These are phyloP conservation scores for Leiothrix lutea DNA, from an alignment of 2,113 vertebrate species.

Conservation along the genomic window DNA sequence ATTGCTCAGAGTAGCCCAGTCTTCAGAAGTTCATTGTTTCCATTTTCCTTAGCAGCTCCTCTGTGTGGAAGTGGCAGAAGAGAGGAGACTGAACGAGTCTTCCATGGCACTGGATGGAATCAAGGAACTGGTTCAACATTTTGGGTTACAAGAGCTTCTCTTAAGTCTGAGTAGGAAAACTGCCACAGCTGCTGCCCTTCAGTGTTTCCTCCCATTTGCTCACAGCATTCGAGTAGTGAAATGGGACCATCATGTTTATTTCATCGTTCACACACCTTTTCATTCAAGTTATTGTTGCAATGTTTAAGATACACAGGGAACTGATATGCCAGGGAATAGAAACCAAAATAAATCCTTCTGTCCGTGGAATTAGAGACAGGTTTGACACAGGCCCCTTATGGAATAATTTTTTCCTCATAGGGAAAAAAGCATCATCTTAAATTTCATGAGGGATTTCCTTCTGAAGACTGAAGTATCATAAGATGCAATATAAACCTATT, in stretches of 20 bases:
- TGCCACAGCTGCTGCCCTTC: neutral
- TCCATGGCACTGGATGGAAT: neutral
- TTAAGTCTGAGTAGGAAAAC: neutral
- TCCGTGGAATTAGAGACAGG: neutral
- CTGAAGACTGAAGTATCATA: neutral
- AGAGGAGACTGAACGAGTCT: neutral
- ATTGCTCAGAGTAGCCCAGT: neutral
- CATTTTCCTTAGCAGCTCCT: neutral
- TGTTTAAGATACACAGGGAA: neutral
- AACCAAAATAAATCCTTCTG: neutral
- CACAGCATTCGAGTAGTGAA: neutral
- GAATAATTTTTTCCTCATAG: neutral
- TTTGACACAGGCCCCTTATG: neutral
- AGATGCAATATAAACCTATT: neutral
- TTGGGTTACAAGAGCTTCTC: neutral
- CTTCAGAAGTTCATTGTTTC: neutral
- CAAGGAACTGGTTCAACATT: neutral
- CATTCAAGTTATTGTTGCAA: neutral
- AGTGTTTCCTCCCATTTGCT: neutral
- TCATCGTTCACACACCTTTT: neutral
- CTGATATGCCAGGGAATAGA: neutral
- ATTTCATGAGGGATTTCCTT: neutral
- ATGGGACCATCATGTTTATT: neutral
- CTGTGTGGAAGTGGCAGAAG: neutral
- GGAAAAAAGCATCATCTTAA: neutral